Evolutionary conservation across 2,797 vertebrate species (phyloP).

Genomic region (Emydoidea blandingii): DNA sequence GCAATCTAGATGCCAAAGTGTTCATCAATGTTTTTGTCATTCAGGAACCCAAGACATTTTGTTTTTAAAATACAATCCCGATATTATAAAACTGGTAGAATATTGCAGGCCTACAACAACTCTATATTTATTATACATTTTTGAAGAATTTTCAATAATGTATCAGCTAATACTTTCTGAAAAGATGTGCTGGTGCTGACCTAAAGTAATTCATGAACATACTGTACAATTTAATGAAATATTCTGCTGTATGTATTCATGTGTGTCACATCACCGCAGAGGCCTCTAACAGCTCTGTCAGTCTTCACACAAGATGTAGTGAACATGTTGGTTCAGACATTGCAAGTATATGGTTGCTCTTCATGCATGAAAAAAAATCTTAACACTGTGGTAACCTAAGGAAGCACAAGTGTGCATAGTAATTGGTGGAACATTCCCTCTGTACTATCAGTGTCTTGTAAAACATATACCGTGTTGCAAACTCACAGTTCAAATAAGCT

Average conservation of each 20-base stretch:
- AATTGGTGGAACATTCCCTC: neutral
- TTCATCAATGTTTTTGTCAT: neutral
- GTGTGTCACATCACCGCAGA: neutral
- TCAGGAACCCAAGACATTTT: neutral
- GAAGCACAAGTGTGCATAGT: neutral
- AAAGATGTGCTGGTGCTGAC: neutral
- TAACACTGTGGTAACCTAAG: neutral
- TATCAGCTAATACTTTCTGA: neutral
- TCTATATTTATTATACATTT: neutral
- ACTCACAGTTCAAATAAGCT: neutral
- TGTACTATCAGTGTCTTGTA: neutral
- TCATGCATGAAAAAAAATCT: neutral
- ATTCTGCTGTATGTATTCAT: neutral
- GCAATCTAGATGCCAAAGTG: neutral
- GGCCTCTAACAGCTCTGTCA: neutral
- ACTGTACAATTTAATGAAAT: neutral
- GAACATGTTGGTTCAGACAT: neutral
- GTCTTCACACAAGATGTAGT: neutral
- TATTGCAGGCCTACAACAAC: neutral
- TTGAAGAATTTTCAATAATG: neutral
- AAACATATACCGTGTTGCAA: neutral
- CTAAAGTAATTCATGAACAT: neutral
- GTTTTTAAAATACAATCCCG: neutral
- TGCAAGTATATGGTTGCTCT: neutral
- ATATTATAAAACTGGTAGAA: neutral